phyloP scores from a whole-genome alignment of 1,140 invertebrate genomes.

The Ooceraea biroi region DNA sequence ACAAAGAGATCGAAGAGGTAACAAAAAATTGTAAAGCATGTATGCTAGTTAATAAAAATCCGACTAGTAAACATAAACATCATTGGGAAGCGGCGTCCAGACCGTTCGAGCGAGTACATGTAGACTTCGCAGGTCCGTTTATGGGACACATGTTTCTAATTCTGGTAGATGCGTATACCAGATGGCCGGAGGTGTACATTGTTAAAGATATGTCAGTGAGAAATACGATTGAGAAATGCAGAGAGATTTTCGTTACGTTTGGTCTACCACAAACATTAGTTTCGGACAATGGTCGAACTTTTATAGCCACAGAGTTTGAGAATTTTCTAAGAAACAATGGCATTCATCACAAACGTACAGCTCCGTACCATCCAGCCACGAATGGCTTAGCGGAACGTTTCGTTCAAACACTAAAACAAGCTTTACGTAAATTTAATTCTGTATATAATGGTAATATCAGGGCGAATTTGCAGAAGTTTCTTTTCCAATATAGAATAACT shows the following conservation, averaged over 20 bases:
- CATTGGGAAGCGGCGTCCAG: not conserved
- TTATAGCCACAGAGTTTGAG: not conserved
- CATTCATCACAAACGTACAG: not conserved
- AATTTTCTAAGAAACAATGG: not conserved
- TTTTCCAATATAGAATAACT: too few relatives aligned
- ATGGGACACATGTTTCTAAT: conserved; percentile 77
- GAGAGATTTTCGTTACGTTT: not conserved
- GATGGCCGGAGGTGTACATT: not conserved
- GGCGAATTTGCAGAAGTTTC: too few relatives aligned
- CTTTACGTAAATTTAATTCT: too few relatives aligned
- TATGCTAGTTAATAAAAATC: conserved; percentile 58
- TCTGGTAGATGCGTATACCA: conserved; percentile 77
- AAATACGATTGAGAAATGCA: not conserved
- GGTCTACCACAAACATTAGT: not conserved
- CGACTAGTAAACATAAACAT: conserved; percentile 55
- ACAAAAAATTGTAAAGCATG: conserved; percentile 44
- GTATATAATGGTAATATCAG: too few relatives aligned
- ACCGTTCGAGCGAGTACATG: conserved; percentile 78
- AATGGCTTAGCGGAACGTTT: too few relatives aligned
- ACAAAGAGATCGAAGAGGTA: conserved; percentile 73
- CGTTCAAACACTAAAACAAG: not conserved
- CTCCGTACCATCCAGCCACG: not conserved
- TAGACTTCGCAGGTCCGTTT: conserved; percentile 85
- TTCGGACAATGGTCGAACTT: not conserved
- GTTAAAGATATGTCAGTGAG: not conserved